Conservation (phyloP, 2,888 invertebrate genomes). For the Apeira syringaria region DNA sequence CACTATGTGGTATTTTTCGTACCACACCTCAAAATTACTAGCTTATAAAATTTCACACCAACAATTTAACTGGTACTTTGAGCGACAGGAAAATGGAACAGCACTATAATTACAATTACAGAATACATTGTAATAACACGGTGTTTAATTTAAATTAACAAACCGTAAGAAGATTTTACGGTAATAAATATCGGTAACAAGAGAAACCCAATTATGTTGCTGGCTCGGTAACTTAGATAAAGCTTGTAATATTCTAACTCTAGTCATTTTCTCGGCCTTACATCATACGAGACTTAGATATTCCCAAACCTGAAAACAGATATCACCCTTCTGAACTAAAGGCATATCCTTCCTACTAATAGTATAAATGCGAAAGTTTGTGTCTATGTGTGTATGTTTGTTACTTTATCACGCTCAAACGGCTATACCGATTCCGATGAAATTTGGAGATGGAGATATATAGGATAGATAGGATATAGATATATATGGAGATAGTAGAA, state of each 20-base stretch:
- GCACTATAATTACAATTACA: slow-evolving; percentile 39
- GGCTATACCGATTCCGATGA: too few relatives aligned
- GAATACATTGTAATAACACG: slow-evolving; percentile 60
- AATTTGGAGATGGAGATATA: too few relatives aligned
- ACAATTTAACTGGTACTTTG: slow-evolving; percentile 54
- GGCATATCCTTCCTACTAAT: too few relatives aligned
- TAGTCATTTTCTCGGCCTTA: too few relatives aligned
- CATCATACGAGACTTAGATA: too few relatives aligned
- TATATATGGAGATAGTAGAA: too few relatives aligned
- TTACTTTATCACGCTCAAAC: too few relatives aligned
- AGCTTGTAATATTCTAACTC: neutral
- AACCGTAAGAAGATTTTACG: slow-evolving; percentile 63
- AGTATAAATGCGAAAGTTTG: too few relatives aligned
- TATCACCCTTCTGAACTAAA: too few relatives aligned
- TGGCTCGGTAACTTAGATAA: neutral
- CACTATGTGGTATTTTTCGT: slow-evolving; percentile 31
- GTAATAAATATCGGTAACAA: slow-evolving; percentile 56
- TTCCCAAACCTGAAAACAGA: too few relatives aligned
- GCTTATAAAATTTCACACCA: slow-evolving; percentile 45
- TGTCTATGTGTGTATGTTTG: too few relatives aligned
- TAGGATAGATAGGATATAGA: too few relatives aligned
- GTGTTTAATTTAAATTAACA: slow-evolving; percentile 68
- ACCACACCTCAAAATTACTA: slow-evolving; percentile 37
- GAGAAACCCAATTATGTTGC: slow-evolving; percentile 28
- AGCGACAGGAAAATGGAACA: slow-evolving; percentile 61